Conservation (phyloP, 2,113 vertebrate genomes). For the Naja naja region DNA sequence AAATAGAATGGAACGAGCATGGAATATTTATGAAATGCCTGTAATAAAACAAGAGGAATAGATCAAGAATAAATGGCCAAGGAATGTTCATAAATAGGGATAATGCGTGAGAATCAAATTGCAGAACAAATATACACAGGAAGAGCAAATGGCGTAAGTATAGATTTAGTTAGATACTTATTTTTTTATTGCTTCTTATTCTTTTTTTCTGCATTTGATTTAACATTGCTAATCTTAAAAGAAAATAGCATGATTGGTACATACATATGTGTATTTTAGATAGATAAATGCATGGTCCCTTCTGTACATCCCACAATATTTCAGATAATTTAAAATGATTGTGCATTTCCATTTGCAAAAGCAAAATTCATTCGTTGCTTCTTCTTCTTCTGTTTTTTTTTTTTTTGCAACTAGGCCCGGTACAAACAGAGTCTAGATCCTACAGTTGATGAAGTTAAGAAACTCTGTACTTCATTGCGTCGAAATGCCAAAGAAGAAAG, state of each 20-base stretch:
- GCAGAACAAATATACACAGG: not conserved
- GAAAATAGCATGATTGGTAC: not conserved
- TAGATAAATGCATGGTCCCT: rapidly evolving
- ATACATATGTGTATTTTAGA: not conserved
- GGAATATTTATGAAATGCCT: not conserved
- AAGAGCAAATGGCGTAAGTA: not conserved
- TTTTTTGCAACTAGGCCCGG: constrained; percentile 76
- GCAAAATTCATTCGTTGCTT: not conserved
- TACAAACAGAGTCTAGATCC: constrained; percentile 98
- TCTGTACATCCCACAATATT: not conserved
- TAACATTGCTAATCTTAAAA: not conserved
- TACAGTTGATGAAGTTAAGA: constrained; percentile 98
- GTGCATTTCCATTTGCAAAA: not conserved
- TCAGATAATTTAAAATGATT: not conserved
- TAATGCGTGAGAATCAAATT: not conserved
- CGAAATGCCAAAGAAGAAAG: constrained; percentile 97
- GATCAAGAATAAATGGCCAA: not conserved
- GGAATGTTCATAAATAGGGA: not conserved
- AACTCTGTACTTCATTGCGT: constrained; percentile 91
- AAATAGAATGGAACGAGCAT: not conserved
- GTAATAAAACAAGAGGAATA: not conserved
- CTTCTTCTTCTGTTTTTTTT: not conserved
- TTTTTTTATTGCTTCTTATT: not conserved
- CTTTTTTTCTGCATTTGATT: not conserved
- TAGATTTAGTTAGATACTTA: not conserved